Base-by-base conservation (phyloP, 2,888 invertebrate genomes). In the Athalia cordata region DNA sequence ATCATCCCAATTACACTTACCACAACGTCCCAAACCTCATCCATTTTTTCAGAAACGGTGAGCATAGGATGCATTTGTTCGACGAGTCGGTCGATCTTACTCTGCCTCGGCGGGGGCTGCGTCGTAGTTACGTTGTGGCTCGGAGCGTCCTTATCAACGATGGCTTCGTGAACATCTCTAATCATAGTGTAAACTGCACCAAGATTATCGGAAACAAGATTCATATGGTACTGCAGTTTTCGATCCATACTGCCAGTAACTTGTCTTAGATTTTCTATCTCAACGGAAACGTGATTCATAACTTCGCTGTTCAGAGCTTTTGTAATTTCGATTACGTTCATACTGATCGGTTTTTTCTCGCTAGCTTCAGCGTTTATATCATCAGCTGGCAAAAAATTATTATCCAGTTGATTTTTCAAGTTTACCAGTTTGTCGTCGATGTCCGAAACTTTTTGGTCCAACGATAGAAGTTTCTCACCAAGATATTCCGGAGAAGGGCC, bases 1-100 rank as follows among this genome's bases (percentile, higher is more conserved):
- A 29, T 29, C 29, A 29, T 29, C 0, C 29, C 29, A 29, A 29
- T 29, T 29, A 29, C 29, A 29, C 87, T 87, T 78, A 89, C 96
- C 9, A 97, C 96, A 4, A 96, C 96, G 87, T 96, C 95, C 96
- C 96, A 97, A 4, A 97, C 96, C 90, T 97, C 96, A 85, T 97
- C 96, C 96, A 97, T 96, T 90, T 96, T 96, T 87, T 96, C 96
- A 0, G 96, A 95, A 0, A 96, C 96, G 77, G 94, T 95, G 86
- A 96, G 94, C 91, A 96, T 96, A 0, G 97, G 96, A 82, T 94
- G 94, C 87, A 96, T 96, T 90, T 96, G 95, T 85, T 95, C 94
- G 0, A 95, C 95, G 50, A 97, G 92, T 4, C 93, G 94, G 90
- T 97, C 96, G 81, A 96, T 93, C 91, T 96, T 97, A 87, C 94